Conservation (phyloP, 2,888 invertebrate genomes). For the Stenolophus ochropezus region DNA sequence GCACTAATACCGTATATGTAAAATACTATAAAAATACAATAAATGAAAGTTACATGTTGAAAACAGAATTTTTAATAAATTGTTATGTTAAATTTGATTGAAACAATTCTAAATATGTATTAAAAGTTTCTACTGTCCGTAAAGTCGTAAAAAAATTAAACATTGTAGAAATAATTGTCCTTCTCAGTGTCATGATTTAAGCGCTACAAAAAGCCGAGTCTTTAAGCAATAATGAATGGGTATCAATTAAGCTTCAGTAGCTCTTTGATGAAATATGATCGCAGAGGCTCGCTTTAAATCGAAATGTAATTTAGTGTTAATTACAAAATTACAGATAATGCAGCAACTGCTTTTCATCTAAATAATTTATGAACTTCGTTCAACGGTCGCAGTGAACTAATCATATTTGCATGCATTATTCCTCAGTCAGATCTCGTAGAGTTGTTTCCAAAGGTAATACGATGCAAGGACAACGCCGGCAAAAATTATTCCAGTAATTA, state of each 20-base stretch:
- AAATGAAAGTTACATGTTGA: too few species aligned
- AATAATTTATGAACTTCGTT: slow-evolving; percentile 39
- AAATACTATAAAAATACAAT: too few species aligned
- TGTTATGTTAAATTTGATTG: too few species aligned
- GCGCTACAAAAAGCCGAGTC: not conserved
- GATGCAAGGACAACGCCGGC: not conserved
- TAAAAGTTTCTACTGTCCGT: too few species aligned
- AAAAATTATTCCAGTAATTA: not conserved
- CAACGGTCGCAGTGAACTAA: not conserved
- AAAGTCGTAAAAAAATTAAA: too few species aligned
- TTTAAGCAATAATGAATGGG: slow-evolving; percentile 6
- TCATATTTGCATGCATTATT: slow-evolving; percentile 34
- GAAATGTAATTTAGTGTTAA: slow-evolving; percentile 40
- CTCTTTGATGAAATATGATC: slow-evolving; percentile 18
- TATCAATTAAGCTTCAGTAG: slow-evolving; percentile 1
- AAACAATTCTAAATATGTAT: too few species aligned
- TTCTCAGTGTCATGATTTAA: not conserved
- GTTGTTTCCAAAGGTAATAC: not conserved
- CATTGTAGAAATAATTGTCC: not conserved
- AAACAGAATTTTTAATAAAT: too few species aligned
- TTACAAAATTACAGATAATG: slow-evolving; percentile 44
- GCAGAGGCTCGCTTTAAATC: not conserved
- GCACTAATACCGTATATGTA: too few species aligned
- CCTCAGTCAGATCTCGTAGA: not conserved
- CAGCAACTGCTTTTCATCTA: slow-evolving; percentile 26